Conservation (phyloP, 2,888 invertebrate genomes). For the Arge pagana region DNA sequence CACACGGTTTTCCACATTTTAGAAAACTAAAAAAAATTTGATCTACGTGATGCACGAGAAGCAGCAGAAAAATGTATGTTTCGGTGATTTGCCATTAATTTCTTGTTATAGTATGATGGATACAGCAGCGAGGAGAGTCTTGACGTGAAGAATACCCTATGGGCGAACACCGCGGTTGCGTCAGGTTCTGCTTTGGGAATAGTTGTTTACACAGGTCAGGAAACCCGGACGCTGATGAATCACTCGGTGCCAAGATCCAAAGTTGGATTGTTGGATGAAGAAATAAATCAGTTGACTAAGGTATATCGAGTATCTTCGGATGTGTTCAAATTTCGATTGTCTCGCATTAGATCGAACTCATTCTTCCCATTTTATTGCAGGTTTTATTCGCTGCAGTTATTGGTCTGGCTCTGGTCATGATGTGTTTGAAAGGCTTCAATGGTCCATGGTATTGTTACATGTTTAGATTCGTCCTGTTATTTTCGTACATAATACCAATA, state of each 20-base stretch:
- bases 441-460: slow-evolving; percentile 97
- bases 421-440: slow-evolving; percentile 93
- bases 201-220: slow-evolving; percentile 93
- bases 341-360: background rate
- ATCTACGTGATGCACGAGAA: too few relatives aligned
- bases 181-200: slow-evolving; percentile 95
- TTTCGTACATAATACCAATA: slow-evolving; percentile 99
- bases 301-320: slow-evolving; percentile 45
- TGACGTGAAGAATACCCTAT: slow-evolving; percentile 94
- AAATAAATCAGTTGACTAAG: slow-evolving; percentile 97
- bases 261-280: slow-evolving; percentile 92
- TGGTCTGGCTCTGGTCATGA: slow-evolving; percentile 89
- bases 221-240: slow-evolving; percentile 98
- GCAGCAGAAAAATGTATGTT: background rate
- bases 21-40: too few relatives aligned
- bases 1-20: too few relatives aligned
- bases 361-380: slow-evolving; percentile 46
- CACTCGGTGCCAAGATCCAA: slow-evolving; percentile 95
- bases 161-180: slow-evolving; percentile 98
- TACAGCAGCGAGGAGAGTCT: slow-evolving; percentile 76
- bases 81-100: slow-evolving; percentile 1
- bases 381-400: slow-evolving; percentile 90
- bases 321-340: background rate
- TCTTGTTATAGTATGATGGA: slow-evolving; percentile 62
- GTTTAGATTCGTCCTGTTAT: slow-evolving; percentile 94